phyloP scores from a whole-genome alignment of 2,888 invertebrate genomes.

The Epinotia demarniana region DNA sequence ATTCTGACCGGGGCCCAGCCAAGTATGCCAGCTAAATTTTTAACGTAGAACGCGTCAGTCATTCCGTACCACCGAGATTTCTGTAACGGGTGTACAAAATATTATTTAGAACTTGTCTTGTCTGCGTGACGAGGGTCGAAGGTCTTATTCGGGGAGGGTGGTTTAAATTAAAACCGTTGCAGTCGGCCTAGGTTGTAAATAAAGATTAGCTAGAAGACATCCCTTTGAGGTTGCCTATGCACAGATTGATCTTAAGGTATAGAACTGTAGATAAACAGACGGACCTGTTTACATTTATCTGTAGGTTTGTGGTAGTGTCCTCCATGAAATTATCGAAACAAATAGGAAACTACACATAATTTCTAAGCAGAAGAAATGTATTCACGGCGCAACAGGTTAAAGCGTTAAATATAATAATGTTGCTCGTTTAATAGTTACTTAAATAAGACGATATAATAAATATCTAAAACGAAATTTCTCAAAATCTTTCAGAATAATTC shows the following conservation, averaged over 20 bases:
- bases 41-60: slow-evolving; percentile 32
- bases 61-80: slow-evolving; percentile 31
- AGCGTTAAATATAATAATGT: too few relatives aligned
- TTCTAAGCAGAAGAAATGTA: too few relatives aligned
- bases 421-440: too few relatives aligned
- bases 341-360: too few relatives aligned
- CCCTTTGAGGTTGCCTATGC: background rate
- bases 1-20: background rate
- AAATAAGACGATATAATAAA: too few relatives aligned
- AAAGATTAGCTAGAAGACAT: slow-evolving; percentile 28
- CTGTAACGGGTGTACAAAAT: slow-evolving; percentile 40
- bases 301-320: too few relatives aligned
- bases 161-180: slow-evolving; percentile 10
- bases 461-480: too few relatives aligned
- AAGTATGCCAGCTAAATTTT: slow-evolving; percentile 3
- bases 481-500: too few relatives aligned
- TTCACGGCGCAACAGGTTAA: too few relatives aligned
- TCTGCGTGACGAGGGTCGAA: slow-evolving; percentile 39
- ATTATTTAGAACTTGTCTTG: slow-evolving; percentile 37
- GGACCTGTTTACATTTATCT: background rate
- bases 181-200: slow-evolving; percentile 30
- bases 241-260: slow-evolving; percentile 2
- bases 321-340: too few relatives aligned
- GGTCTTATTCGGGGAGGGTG: slow-evolving; percentile 23
- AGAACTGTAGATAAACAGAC: too few relatives aligned